Evolutionary conservation across 2,888 invertebrate genomes (phyloP), one percentile per base, ranked within the genome.

Genomic region (Cheilosia urbana): DNA sequence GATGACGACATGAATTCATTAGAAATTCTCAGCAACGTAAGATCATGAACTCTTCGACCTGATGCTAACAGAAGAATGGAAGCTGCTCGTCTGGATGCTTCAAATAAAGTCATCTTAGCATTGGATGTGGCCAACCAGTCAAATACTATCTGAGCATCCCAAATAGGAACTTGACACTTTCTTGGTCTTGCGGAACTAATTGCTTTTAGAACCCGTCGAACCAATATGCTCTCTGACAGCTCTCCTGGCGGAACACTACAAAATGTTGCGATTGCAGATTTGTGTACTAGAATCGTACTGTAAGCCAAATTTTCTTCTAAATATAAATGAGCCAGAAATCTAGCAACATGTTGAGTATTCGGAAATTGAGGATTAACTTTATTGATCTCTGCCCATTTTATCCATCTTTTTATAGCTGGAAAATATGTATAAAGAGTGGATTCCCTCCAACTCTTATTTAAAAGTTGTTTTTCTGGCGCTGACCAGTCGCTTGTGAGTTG

Each of bases 61-160:
- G 60, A 60, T 53, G 68, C 51, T 34, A 69, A 55, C 17, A 66
- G 17, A 21, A 65, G 58, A 65, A 65, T 65, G 5, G 45, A 45
- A 40, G 55, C 66, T 21, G 62, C 30, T 34, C 42, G 45, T 42
- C 51, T 66, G 11, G 68, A 62, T 21, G 49, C 47, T 6, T 80
- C 68, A 30, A 75, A 80, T 13, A 68, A 49, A 9, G 40, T 73
- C 1, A 37, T 3, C 6, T 62, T 55, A 24, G 30, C n/a, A 47
- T 19, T 68, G 5, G 62, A 27, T 53, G 53, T 24, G 6, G 53
- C 60, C 40, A 73, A 58, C 63, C 63, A 71, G 49, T 75, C 68
- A 49, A 80, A 75, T 1, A 75, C 75, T 24, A 69, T 58, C 17
- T 69, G 47, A 11, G 75, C n/a, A 21, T 72, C 75, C 68, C 75